Percentiles rank a stretch among this genome's conserved stretches.
Evolutionary conservation across 2,113 vertebrate genomes (phyloP).

Genomic region (Nipponia nippon): DNA sequence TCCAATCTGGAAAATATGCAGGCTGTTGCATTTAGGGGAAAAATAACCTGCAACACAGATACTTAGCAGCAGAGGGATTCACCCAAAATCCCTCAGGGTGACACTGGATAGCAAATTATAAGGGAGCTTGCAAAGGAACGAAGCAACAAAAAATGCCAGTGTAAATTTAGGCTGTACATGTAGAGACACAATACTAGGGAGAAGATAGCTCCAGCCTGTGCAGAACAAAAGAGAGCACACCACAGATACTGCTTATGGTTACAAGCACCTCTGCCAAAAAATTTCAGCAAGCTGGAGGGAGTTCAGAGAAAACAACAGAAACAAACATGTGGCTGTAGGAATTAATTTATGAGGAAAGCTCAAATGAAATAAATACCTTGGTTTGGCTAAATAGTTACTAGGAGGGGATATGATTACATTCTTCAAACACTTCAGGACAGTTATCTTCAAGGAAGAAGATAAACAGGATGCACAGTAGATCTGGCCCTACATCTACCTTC

Average conservation of each 20-base stretch:
- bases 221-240: neutral
- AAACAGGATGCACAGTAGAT: neutral
- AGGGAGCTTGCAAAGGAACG: neutral
- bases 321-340: neutral
- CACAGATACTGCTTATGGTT: neutral
- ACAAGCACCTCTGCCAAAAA: neutral
- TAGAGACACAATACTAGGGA: neutral
- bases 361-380: neutral
- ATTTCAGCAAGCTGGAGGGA: neutral
- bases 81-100: neutral
- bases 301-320: neutral
- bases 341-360: neutral
- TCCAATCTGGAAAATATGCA: neutral
- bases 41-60: neutral
- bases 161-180: neutral
- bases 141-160: neutral
- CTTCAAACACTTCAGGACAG: neutral
- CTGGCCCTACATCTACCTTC: neutral
- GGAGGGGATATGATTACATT: neutral
- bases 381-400: neutral
- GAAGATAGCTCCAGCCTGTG: neutral
- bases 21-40: neutral
- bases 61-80: neutral
- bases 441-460: neutral
- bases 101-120: neutral